Base-by-base conservation (phyloP, 2,797 vertebrate species). In the Sebastes miniatus region DNA sequence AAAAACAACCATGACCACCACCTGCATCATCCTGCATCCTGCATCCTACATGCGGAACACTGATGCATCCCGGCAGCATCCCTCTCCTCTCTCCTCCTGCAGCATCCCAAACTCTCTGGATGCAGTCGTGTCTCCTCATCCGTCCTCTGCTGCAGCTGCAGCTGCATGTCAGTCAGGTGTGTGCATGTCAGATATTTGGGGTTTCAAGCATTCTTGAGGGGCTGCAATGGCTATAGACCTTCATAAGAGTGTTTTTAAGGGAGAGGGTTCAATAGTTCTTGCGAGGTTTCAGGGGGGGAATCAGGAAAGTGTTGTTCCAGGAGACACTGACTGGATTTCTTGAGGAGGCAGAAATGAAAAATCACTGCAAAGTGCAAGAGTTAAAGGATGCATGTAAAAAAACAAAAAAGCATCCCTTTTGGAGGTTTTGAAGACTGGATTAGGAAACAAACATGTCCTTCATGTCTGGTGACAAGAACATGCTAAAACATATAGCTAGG, bases 81-180 rank as follows among this genome's bases (percentile, higher is more conserved):
- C 32, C 32, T 34, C 73, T 58, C 64, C 66, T 24, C 58, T n/a
- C 66, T 87, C 79, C 88, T 79, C 79, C 50, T 39, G 36, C 82
- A 27, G 83, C 77, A 79, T 74, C 80, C 77, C 77, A 75, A 90
- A 90, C 87, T 83, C 82, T 31, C 34, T 36, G 79, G 81, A 65
- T 77, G 68, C 76, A 8, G 85, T 62, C 78, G 29, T 71, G 69
- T 50, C 58, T 69, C 56, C 58, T 36, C 36, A 39, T 39, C 36
- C 12, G 36, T 39, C 36, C 36, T 36, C 14, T 10, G 11, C 11
- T 36, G 32, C 32, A 34, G 57, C 86, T 73, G 56, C 79, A 3
- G 34, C 34, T 36, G 34, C 34, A 34, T 62, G 82, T 43, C 87
- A 89, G 85, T 36, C 34, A 36, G 11, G 47, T 58, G 85, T 86